Conservation (phyloP, 2,113 vertebrate species). For the Seriola quinqueradiata region DNA sequence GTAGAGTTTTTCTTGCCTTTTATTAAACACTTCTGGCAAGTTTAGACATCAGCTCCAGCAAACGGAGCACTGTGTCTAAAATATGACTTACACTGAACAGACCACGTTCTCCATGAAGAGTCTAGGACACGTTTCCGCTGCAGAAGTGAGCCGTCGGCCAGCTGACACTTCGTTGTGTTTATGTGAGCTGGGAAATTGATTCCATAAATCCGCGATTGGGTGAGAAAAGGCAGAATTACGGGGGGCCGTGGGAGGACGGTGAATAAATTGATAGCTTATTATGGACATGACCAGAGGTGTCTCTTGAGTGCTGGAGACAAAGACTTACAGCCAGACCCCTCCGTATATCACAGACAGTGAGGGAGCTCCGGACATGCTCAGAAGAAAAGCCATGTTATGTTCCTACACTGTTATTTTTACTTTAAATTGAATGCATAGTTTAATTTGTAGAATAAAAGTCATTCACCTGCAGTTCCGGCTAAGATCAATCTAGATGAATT, state of each 20-base stretch:
- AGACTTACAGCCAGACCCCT: conserved; percentile 30
- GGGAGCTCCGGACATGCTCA: neutral
- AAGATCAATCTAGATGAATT: no score
- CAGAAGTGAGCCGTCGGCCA: conserved; percentile 35
- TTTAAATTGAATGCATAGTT: no score
- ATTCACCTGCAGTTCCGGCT: no score
- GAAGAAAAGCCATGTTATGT: no score
- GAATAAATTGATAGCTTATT: conserved; percentile 4
- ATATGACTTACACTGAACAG: conserved; percentile 16
- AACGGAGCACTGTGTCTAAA: neutral
- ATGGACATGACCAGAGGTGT: no score
- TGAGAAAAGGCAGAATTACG: conserved; percentile 48
- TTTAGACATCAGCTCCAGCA: conserved; percentile 6
- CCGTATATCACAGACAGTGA: conserved; percentile 44
- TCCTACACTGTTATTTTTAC: no score
- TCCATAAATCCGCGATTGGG: conserved; percentile 53
- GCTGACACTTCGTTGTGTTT: conserved; percentile 30
- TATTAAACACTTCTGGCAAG: neutral
- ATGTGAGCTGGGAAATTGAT: conserved; percentile 41
- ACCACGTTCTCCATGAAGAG: neutral
- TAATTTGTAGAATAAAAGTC: no score
- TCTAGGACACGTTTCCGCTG: conserved; percentile 54
- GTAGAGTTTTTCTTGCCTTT: neutral
- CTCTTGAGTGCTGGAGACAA: neutral
- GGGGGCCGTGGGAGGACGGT: conserved; percentile 20